Evolutionary conservation across 2,113 vertebrate genomes (phyloP).

Genomic region (Pseudopodoces humilis): DNA sequence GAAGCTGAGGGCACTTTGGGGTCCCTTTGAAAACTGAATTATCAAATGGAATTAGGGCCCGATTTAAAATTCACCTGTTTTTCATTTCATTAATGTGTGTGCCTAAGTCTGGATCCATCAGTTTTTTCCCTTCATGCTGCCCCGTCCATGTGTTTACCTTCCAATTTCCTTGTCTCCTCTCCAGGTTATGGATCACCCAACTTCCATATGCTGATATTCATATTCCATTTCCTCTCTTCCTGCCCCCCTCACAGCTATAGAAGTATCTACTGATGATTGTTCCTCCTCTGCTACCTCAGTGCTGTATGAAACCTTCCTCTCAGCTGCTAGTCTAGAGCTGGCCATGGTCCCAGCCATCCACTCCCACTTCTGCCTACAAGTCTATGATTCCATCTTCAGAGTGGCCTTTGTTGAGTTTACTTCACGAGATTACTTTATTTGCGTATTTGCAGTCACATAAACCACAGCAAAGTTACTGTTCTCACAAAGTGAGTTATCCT

Average conservation of each 20-base stretch:
- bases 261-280: neutral
- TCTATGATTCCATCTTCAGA: neutral
- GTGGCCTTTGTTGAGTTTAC: neutral
- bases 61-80: conserved; percentile 23
- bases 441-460: neutral
- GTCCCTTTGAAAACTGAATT: conserved; percentile 11
- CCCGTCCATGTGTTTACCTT: neutral
- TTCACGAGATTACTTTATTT: neutral
- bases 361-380: neutral
- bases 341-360: neutral
- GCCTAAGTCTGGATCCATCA: neutral
- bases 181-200: neutral
- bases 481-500: neutral
- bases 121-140: neutral
- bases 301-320: neutral
- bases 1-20: neutral
- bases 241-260: neutral
- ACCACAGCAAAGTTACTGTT: neutral
- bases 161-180: neutral
- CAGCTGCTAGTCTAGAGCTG: neutral
- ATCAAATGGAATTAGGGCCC: neutral
- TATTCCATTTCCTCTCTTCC: neutral
- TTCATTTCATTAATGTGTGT: neutral
- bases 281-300: neutral
- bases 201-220: neutral